Evolutionary conservation across 2,113 vertebrate species (phyloP), one percentile per base, ranked within the genome.

Genomic region (Scophthalmus maximus): DNA sequence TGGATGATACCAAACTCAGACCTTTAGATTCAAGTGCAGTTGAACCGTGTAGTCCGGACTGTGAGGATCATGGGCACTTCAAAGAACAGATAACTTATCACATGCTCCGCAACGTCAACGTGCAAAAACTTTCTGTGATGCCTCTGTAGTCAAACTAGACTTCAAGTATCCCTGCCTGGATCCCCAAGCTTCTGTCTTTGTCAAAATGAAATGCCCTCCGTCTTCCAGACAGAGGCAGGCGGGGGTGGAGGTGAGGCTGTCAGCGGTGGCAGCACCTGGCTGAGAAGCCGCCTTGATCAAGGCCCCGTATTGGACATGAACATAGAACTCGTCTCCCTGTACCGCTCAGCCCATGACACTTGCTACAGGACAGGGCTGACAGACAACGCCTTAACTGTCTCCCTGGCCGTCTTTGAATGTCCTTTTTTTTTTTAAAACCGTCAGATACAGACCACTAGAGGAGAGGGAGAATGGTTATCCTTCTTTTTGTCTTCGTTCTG

Each of bases 261-360:
- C 92, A 92, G 75, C 44, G 14, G 74, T 89, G 88, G 86, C 91
- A 84, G 84, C 70, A 82, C 81, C 76, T 81, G 62, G 57, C 68
- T 68, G 73, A 57, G 83, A 66, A 85, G 76, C 78, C 69, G 84
- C 76, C 84, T 84, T 94, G 93, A 94, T 94, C 93, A 94, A 92
- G 92, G 87, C 81, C 62, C 44, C 60, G 59, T 46, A 57, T 76
- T 80, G 86, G 82, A 85, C 85, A 58, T 82, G 78, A 83, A 89
- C 87, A 86, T 27, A 61, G 73, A 84, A 47, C 47, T 89, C 78
- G 47, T 86, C 79, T 86, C 66, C 59, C 12, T 1, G 34, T 38
- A 36, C 53, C 3, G 14, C 69, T 85, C 73, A 75, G 72, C 67
- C 83, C 23, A 34, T 89, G 91, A 91, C 89, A 82, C 80, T n/a